These are phyloP conservation scores for Vanessa cardui DNA, from an alignment of 2,888 invertebrate species.

Conservation along the genomic window DNA sequence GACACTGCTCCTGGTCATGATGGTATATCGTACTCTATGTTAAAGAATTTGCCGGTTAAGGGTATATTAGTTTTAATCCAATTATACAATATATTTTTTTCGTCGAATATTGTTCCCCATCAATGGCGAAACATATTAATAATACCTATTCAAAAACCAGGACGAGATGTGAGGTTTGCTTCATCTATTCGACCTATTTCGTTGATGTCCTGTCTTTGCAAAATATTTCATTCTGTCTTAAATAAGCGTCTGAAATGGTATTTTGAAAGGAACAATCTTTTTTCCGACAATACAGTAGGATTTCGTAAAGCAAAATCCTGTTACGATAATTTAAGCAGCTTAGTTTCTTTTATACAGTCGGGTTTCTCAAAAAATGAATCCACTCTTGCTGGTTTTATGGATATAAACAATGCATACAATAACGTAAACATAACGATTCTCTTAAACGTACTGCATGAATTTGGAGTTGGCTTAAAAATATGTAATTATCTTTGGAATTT, in stretches of 20 bases:
- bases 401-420: constrained; percentile 10
- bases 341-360: constrained; percentile 6
- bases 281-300: constrained; percentile 8
- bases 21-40: constrained; percentile 15
- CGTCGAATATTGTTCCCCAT: too few relatives aligned
- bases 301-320: constrained; percentile 9
- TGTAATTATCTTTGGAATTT: constrained; percentile 8
- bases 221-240: constrained; percentile 16
- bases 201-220: constrained; percentile 18
- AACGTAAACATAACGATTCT: constrained; percentile 7
- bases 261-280: constrained; percentile 14
- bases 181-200: constrained; percentile 16
- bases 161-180: not conserved
- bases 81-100: constrained; percentile 10
- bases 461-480: constrained; percentile 6
- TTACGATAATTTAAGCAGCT: not conserved
- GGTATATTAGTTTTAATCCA: not conserved
- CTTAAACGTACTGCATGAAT: not conserved
- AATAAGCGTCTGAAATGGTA: constrained; percentile 12
- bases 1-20: constrained; percentile 18
- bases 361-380: constrained; percentile 4
- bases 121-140: constrained; percentile 9
- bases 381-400: constrained; percentile 12
- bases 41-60: not conserved
- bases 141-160: constrained; percentile 11